Conservation (phyloP, 2,113 vertebrate genomes). For the Rhadina sibilatrix region DNA sequence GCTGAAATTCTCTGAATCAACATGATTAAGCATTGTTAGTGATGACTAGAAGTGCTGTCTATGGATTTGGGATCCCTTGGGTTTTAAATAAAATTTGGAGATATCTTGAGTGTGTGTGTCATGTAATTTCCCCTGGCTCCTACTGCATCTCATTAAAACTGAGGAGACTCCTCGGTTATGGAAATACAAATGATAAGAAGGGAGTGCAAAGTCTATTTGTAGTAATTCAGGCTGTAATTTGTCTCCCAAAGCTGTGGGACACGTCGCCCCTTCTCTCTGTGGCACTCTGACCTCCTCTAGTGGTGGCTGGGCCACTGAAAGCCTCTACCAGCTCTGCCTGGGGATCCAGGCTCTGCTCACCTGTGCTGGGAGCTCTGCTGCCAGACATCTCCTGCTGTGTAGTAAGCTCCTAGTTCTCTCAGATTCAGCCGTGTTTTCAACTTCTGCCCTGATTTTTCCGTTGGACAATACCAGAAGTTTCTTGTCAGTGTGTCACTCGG, state of each 20-base stretch:
- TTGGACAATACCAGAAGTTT: not conserved
- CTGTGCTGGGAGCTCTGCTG: not conserved
- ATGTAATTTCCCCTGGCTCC: not conserved
- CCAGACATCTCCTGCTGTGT: not conserved
- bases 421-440: not conserved
- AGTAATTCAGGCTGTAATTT: not conserved
- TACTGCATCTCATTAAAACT: not conserved
- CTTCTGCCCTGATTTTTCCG: not conserved
- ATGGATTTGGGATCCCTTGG: not conserved
- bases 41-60: not conserved
- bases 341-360: not conserved
- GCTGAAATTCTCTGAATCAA: not conserved
- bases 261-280: not conserved
- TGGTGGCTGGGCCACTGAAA: not conserved
- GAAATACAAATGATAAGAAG: not conserved
- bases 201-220: not conserved
- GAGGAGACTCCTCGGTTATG: not conserved
- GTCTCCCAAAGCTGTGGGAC: not conserved
- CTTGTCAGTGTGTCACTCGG: not conserved
- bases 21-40: not conserved
- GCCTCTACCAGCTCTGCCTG: not conserved
- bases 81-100: not conserved
- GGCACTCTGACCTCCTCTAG: conserved; percentile 63
- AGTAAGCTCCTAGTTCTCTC: not conserved
- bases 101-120: not conserved